Conservation (phyloP, 2,797 vertebrate species). For the Eulemur coronatus region DNA sequence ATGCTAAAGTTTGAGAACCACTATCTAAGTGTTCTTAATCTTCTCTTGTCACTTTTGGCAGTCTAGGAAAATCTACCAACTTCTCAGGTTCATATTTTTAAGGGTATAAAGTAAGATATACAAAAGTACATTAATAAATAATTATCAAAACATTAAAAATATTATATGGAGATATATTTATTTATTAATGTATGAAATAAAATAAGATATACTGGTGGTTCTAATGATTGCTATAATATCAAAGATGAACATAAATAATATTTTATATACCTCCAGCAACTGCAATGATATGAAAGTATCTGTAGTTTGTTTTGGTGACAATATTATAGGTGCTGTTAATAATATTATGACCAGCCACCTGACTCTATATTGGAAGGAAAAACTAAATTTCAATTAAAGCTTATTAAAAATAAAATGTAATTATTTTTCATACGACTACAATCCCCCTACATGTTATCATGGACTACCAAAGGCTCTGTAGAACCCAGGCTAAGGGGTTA, state of each 20-base stretch:
- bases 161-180: not conserved
- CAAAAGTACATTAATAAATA: not conserved
- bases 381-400: not conserved
- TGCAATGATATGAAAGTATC: not conserved
- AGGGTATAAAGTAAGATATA: not conserved
- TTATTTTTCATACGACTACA: not conserved
- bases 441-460: not conserved
- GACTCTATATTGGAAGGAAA: not conserved
- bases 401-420: not conserved
- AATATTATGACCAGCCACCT: not conserved
- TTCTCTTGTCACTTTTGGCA: not conserved
- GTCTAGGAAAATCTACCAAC: not conserved
- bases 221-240: not conserved
- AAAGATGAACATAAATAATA: not conserved
- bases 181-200: not conserved
- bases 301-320: not conserved
- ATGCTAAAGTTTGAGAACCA: not conserved
- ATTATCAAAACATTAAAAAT: not conserved
- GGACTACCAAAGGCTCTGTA: not conserved
- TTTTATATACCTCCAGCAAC: not conserved
- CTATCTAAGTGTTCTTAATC: not conserved
- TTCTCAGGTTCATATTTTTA: not conserved
- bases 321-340: not conserved
- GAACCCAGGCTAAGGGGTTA: not conserved
- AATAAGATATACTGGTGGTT: not conserved